Conservation (phyloP, 2,888 invertebrate genomes). For the Isotomurus palustris region DNA sequence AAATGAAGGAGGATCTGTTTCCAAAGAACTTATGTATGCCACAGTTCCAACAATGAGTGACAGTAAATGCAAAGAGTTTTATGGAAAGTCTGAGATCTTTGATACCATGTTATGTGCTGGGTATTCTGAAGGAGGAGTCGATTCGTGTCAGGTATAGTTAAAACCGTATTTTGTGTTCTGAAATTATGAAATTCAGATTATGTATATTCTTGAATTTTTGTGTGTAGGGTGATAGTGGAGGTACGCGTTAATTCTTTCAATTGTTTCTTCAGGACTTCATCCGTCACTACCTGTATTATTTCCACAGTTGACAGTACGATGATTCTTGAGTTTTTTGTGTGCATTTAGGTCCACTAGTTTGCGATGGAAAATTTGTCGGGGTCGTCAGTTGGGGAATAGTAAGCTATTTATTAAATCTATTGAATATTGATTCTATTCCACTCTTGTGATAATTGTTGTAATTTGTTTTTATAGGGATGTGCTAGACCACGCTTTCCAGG, state of each 20-base stretch:
- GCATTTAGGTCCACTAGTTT: constrained; percentile 25
- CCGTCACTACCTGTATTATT: not conserved
- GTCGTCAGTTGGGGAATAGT: constrained; percentile 32
- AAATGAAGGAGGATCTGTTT: constrained; percentile 39
- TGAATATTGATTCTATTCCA: no score
- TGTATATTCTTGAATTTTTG: not conserved
- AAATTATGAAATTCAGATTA: no score
- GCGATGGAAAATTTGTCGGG: constrained; percentile 28
- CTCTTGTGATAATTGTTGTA: not conserved
- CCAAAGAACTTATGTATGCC: constrained; percentile 40
- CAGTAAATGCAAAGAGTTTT: constrained; percentile 35
- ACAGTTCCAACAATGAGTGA: constrained; percentile 41
- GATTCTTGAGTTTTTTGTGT: constrained; percentile 26
- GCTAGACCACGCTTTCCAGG: constrained; percentile 31
- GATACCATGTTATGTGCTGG: constrained; percentile 45
- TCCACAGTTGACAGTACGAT: no score
- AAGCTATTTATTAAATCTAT: not conserved
- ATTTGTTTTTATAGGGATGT: constrained; percentile 19
- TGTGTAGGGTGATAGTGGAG: constrained; percentile 5
- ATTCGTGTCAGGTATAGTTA: constrained; percentile 39
- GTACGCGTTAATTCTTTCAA: no score
- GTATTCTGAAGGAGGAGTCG: constrained; percentile 37
- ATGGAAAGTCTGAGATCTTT: constrained; percentile 41
- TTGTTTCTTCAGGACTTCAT: not conserved
- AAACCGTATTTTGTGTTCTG: not conserved